A percentile compares a stretch with the other conserved stretches of the same genome.
Evolutionary conservation across 2,888 invertebrate species (phyloP).

Genomic region (Sphinx pinastri): DNA sequence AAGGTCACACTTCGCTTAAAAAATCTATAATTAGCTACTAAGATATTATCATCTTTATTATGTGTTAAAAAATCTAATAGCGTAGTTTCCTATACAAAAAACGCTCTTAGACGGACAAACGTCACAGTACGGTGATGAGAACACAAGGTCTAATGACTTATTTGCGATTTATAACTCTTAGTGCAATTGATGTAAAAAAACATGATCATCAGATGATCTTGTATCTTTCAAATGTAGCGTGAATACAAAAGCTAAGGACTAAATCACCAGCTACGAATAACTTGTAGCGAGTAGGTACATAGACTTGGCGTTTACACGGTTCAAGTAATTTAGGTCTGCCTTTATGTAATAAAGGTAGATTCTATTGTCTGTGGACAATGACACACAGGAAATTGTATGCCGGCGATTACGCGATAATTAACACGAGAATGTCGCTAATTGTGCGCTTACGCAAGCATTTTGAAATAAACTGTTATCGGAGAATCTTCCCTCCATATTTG

Average conservation of each 20-base stretch:
- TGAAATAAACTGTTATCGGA: constrained; percentile 6
- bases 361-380: constrained; percentile 51
- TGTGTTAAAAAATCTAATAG: not conserved
- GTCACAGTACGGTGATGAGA: not conserved
- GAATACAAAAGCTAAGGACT: not conserved
- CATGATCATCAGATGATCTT: too few species aligned
- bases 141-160: not conserved
- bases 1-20: not conserved
- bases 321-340: constrained; percentile 49
- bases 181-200: too few species aligned
- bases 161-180: too few species aligned
- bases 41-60: not conserved
- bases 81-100: too few species aligned
- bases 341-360: constrained; percentile 53
- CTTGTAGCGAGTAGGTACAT: constrained; percentile 12
- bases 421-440: constrained; percentile 47
- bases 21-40: not conserved
- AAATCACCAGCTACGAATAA: not conserved
- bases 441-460: constrained; percentile 14
- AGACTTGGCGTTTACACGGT: constrained; percentile 42
- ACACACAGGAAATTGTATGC: constrained; percentile 13
- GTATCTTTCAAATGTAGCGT: too few species aligned
- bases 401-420: constrained; percentile 18
- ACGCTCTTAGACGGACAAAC: too few species aligned
- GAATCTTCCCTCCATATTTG: constrained; percentile 17